Conservation (phyloP, 2,113 vertebrate species). For the Phyllopteryx taeniolatus region DNA sequence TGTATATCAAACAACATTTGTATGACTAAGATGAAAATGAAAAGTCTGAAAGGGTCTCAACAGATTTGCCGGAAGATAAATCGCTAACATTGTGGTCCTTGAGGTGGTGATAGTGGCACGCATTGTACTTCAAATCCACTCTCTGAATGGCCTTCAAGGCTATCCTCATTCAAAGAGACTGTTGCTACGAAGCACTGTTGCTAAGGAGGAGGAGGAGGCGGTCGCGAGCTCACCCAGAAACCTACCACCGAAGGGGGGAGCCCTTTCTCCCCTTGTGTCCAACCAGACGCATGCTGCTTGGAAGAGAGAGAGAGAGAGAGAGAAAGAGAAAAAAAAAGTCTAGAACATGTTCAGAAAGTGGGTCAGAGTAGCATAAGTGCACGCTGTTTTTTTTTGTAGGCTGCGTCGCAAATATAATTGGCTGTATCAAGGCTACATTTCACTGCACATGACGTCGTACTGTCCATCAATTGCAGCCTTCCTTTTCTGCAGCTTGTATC, state of each 20-base stretch:
- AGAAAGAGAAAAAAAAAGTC: neutral
- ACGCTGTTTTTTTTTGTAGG: too few species aligned
- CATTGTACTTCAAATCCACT: neutral
- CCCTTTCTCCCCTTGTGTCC: slow-evolving; percentile 57
- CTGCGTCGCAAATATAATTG: too few species aligned
- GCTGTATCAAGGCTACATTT: too few species aligned
- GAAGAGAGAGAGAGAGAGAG: neutral
- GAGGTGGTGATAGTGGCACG: neutral
- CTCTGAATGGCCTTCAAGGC: slow-evolving; percentile 57
- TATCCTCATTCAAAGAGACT: slow-evolving; percentile 65
- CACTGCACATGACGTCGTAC: too few species aligned
- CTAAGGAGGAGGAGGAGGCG: slow-evolving; percentile 68
- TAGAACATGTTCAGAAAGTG: neutral
- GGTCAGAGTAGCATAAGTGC: neutral
- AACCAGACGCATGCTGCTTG: neutral
- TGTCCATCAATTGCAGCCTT: too few species aligned
- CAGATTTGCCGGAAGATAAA: neutral
- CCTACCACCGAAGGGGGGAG: slow-evolving; percentile 71
- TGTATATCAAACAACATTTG: neutral
- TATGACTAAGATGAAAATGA: neutral
- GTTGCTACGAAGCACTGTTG: slow-evolving; percentile 79
- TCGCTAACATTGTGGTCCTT: neutral
- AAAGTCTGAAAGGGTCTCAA: neutral
- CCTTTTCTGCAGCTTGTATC: too few species aligned
- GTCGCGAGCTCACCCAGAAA: slow-evolving; percentile 28